Conservation (phyloP, 2,888 invertebrate genomes). For the Clistopyga incitator region DNA sequence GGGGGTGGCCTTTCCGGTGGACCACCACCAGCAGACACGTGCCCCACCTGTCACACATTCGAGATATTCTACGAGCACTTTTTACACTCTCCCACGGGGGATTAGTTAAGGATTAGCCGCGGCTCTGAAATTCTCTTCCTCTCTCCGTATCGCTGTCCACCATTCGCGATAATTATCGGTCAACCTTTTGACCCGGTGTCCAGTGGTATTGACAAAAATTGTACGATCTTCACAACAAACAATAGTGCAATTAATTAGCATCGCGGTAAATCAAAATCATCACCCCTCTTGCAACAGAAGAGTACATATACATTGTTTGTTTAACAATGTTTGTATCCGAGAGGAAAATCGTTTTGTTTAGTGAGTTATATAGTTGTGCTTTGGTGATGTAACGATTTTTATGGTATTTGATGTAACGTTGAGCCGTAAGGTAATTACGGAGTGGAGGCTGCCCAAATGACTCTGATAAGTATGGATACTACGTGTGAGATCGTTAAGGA, state of each 20-base stretch:
- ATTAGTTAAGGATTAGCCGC: constrained; percentile 69
- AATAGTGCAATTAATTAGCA: not conserved
- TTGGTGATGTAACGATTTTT: not conserved
- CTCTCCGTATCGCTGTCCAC: not conserved
- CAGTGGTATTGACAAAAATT: not conserved
- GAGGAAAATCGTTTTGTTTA: not conserved
- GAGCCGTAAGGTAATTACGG: not conserved
- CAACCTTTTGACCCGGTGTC: not conserved
- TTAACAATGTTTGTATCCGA: not conserved
- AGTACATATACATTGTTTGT: not conserved
- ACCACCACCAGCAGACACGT: constrained; percentile 77
- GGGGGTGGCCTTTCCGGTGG: constrained; percentile 77
- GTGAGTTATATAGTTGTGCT: not conserved
- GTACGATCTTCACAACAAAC: not conserved
- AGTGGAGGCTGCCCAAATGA: constrained; percentile 54
- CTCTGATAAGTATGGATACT: constrained; percentile 60
- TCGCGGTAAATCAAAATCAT: not conserved
- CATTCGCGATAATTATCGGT: too few species aligned
- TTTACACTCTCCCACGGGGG: constrained; percentile 62
- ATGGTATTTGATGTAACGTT: not conserved
- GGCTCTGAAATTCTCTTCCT: constrained; percentile 42
- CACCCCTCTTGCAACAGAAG: not conserved
- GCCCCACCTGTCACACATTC: constrained; percentile 79
- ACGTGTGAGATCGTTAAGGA: constrained; percentile 42
- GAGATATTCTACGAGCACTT: constrained; percentile 58